phyloP scores from a whole-genome alignment of 1,140 invertebrate genomes.

The Drosophila kepulauana region DNA sequence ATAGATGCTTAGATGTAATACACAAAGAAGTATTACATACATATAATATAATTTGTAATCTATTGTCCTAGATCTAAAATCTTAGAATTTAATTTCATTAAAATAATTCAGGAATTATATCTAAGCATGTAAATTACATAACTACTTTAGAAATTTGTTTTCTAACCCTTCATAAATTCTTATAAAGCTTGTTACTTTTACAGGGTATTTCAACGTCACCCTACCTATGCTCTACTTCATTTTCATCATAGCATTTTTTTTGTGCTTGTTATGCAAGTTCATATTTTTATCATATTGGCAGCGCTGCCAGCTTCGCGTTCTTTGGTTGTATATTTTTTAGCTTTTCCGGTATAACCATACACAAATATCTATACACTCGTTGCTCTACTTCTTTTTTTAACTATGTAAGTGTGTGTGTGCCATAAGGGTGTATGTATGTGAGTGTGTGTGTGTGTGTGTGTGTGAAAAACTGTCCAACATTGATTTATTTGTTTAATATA shows the following conservation, averaged over 20 bases:
- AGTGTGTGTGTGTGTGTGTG: slow-evolving; percentile 57
- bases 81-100: too few species aligned
- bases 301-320: slow-evolving; percentile 53
- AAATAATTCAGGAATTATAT: too few species aligned
- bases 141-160: too few species aligned
- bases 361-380: slow-evolving; percentile 74
- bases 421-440: slow-evolving; percentile 21
- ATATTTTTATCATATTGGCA: slow-evolving; percentile 84
- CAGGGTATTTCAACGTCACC: neutral
- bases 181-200: neutral
- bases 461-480: slow-evolving; percentile 80
- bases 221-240: neutral
- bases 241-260: slow-evolving; percentile 47
- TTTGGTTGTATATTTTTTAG: slow-evolving; percentile 76
- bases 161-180: neutral
- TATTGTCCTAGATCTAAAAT: too few species aligned
- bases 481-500: slow-evolving; percentile 85
- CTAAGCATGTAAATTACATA: neutral
- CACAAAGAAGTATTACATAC: too few species aligned
- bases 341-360: slow-evolving; percentile 76
- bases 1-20: too few species aligned
- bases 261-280: slow-evolving; percentile 76
- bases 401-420: slow-evolving; percentile 56
- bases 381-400: slow-evolving; percentile 59
- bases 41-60: too few species aligned